phyloP scores from a whole-genome alignment of 1,140 invertebrate species.

The Cyclargus thomasi region DNA sequence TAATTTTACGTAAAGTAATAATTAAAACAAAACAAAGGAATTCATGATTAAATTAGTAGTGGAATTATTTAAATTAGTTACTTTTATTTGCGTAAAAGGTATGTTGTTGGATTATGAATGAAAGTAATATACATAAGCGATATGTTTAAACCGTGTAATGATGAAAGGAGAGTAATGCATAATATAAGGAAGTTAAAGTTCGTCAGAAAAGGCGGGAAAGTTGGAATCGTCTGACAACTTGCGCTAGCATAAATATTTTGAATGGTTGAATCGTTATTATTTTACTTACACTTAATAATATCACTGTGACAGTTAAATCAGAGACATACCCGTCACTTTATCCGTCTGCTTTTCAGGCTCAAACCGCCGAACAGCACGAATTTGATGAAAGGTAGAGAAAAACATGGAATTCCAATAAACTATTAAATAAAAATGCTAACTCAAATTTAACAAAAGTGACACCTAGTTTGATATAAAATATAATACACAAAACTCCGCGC shows the following conservation, averaged over 20 bases:
- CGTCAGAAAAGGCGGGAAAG: not conserved
- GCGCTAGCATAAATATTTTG: not conserved
- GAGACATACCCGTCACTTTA: no score
- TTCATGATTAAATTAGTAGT: not conserved
- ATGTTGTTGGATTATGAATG: not conserved
- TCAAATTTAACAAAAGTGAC: no score
- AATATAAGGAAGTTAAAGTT: not conserved
- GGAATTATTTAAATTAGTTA: not conserved
- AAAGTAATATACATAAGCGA: not conserved
- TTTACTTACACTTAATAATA: no score
- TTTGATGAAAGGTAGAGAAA: no score
- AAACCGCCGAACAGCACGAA: no score
- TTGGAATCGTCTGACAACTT: not conserved
- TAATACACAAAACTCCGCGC: no score
- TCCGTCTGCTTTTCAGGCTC: no score
- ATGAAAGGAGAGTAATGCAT: not conserved
- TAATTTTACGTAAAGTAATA: not conserved
- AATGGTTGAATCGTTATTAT: no score
- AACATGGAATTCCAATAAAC: no score
- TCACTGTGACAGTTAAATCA: no score
- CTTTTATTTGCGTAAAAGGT: not conserved
- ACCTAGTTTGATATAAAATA: no score
- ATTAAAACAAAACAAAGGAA: not conserved
- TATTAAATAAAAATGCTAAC: no score
- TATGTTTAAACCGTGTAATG: not conserved